A percentile compares a stretch with the other conserved stretches of the same genome.
Evolutionary conservation across 2,797 vertebrate species (phyloP).

Genomic region (Stomatorhinus walkeri): DNA sequence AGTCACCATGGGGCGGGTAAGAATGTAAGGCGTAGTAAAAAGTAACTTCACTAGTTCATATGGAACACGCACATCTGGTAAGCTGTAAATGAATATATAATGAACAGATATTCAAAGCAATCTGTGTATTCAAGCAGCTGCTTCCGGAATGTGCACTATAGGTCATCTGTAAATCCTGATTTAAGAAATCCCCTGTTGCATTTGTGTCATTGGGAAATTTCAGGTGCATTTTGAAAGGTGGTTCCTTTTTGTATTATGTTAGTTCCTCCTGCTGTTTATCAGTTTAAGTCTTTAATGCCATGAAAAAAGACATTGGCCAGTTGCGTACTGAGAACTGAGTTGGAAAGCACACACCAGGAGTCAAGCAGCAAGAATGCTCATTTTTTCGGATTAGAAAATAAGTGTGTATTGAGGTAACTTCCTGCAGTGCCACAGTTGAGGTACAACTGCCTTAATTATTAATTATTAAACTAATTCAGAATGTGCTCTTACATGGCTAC

Average conservation of each 20-base stretch:
- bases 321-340: background rate
- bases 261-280: background rate
- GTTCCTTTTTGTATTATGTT: background rate
- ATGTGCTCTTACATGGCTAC: background rate
- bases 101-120: background rate
- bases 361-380: background rate
- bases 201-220: background rate
- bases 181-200: background rate
- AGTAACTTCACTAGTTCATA: background rate
- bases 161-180: background rate
- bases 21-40: background rate
- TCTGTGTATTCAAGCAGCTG: background rate
- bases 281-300: background rate
- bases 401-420: background rate
- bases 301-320: background rate
- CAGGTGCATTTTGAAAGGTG: background rate
- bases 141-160: background rate
- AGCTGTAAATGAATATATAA: background rate
- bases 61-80: background rate
- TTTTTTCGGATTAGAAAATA: background rate
- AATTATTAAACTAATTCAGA: background rate
- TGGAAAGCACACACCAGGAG: background rate
- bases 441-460: background rate
- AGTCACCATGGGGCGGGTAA: conserved; percentile 70
- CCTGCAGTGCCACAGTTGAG: background rate